Base-by-base conservation (phyloP, 2,113 vertebrate genomes). In the Pitta sordida region DNA sequence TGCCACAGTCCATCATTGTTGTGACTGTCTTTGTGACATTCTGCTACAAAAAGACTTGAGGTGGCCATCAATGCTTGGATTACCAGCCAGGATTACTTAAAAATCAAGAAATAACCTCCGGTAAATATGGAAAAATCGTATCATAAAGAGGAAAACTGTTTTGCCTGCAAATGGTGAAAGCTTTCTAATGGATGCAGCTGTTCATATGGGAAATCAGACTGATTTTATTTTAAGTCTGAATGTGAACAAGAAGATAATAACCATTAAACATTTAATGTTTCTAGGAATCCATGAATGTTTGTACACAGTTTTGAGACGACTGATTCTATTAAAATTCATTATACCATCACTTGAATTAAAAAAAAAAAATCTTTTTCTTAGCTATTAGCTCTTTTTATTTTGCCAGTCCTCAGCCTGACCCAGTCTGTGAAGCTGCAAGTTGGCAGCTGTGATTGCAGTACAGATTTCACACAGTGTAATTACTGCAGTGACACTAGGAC, bases 391-490 rank as follows among this genome's bases (percentile, higher is more conserved):
- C 86, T 96, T 96, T 97, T 95, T 95, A 91, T 96, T 96, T 97
- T 95, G 93, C 95, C 96, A 91, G 90, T 95, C 55, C 96, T 96
- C 96, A 88, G 97, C 90, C 97, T 98, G 98, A 98, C 98, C 98
- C 96, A 97, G 97, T 58, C 94, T 97, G 97, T 63, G 97, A 98
- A 98, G 97, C 98, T 98, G 97, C 96, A 97, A 98, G 98, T 97
- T 98, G 98, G 98, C 98, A 99, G 98, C 98, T 99, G 98, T 98
- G 98, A 99, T 98, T 98, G 98, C 97, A 96, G 98, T 98, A 98
- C 98, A 98, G 98, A 98, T 99, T 99, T 99, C 98, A 98, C 98
- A 99, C 98, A 98, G 98, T 98, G 98, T 98, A 98, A 99, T 99
- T 98, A 99, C 98, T 97, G 97, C 98, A 98, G 98, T 99, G 98